These are phyloP conservation scores for Alcedo quadribrachys DNA, from an alignment of 2,797 vertebrate species.

Conservation along the genomic window DNA sequence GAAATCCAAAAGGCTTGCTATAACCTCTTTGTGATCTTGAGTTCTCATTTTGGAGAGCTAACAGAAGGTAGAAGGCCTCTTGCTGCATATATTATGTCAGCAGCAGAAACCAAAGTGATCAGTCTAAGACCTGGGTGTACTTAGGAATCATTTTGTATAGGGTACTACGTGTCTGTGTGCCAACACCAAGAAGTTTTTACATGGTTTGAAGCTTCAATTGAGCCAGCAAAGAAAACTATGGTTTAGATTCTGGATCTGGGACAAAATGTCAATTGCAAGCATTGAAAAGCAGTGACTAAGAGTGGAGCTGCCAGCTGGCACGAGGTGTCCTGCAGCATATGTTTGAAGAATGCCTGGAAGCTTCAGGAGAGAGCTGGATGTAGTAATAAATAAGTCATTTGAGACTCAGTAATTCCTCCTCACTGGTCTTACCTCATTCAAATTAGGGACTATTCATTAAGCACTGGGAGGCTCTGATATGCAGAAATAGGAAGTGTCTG, in stretches of 20 bases:
- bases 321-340: neutral
- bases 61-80: constrained; percentile 30
- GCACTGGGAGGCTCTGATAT: neutral
- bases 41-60: neutral
- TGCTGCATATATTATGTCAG: neutral
- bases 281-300: neutral
- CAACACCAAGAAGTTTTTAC: neutral
- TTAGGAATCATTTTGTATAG: neutral
- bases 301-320: constrained; percentile 48
- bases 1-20: neutral
- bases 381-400: neutral
- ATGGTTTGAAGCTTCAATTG: neutral
- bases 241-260: constrained; percentile 25
- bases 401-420: constrained; percentile 28
- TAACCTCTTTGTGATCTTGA: constrained; percentile 35
- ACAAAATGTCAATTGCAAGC: constrained; percentile 16
- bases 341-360: neutral
- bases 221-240: constrained; percentile 25
- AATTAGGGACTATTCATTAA: neutral
- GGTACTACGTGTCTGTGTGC: neutral
- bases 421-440: neutral
- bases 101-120: neutral
- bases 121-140: neutral
- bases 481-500: neutral
- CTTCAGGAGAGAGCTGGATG: neutral